These are phyloP conservation scores for Campoplex capitator DNA, from an alignment of 2,888 invertebrate species.

Conservation along the genomic window DNA sequence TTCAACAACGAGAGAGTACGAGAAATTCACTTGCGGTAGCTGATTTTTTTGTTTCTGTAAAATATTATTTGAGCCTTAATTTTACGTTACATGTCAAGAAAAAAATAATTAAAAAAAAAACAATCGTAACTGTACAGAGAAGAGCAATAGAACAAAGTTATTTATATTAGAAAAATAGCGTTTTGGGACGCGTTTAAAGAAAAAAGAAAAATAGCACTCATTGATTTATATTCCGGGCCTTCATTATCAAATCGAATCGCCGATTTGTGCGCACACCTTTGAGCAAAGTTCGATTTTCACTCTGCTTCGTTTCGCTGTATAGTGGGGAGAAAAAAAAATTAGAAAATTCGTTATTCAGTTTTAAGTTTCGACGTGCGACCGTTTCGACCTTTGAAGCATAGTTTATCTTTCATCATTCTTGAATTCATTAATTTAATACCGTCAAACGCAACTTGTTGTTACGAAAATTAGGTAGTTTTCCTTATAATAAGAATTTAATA, in stretches of 20 bases:
- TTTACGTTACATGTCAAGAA: constrained; percentile 49
- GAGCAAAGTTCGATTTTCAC: constrained; percentile 85
- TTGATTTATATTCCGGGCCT: constrained; percentile 86
- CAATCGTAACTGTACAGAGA: constrained; percentile 36
- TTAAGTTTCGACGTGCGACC: not conserved
- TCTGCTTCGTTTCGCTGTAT: constrained; percentile 82
- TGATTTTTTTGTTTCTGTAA: constrained; percentile 41
- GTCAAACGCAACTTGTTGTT: not conserved
- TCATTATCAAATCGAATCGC: constrained; percentile 90
- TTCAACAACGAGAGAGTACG: constrained; percentile 35
- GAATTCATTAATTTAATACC: not conserved
- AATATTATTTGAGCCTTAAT: constrained; percentile 45
- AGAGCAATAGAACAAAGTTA: constrained; percentile 30
- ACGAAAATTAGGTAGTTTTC: not conserved
- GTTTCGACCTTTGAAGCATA: not conserved
- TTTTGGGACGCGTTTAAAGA: constrained; percentile 11
- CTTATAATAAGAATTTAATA: not conserved
- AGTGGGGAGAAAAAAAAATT: constrained; percentile 50
- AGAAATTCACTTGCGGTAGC: constrained; percentile 35
- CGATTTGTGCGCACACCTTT: constrained; percentile 90
- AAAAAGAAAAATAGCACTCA: constrained; percentile 6
- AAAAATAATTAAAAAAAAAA: constrained; percentile 17
- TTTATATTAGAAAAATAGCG: constrained; percentile 57
- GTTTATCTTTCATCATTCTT: not conserved
- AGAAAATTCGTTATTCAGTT: not conserved